phyloP scores from a whole-genome alignment of 2,797 vertebrate genomes.

The Antennarius maculatus region DNA sequence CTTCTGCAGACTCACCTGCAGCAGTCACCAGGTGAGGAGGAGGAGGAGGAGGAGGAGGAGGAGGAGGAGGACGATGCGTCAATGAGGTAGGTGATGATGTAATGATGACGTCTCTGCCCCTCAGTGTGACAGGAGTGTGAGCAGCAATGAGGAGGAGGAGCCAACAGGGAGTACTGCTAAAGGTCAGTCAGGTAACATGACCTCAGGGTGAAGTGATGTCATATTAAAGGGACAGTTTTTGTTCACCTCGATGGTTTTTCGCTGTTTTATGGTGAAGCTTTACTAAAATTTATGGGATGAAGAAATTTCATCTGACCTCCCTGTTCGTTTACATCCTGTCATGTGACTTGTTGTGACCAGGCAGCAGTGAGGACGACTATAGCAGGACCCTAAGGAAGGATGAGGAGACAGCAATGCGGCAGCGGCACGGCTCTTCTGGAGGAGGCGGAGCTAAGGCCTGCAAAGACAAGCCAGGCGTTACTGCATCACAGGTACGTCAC shows the following conservation, averaged over 20 bases:
- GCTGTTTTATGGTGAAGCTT: too few species aligned
- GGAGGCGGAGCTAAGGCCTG: constrained; percentile 11
- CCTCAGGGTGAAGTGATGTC: background rate
- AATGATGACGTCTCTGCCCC: constrained; percentile 11
- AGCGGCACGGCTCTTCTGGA: constrained; percentile 6
- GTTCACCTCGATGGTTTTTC: too few species aligned
- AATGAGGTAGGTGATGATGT: background rate
- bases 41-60: background rate
- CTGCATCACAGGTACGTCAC: constrained; percentile 60
- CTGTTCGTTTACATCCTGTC: background rate
- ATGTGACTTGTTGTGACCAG: constrained; percentile 26
- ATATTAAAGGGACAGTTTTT: too few species aligned
- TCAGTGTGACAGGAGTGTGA: constrained; percentile 55
- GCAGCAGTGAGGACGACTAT: constrained; percentile 62
- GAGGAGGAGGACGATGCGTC: background rate
- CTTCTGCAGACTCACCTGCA: constrained; percentile 75
- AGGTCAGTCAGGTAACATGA: constrained; percentile 38
- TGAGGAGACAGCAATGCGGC: constrained; percentile 21
- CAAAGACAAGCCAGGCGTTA: constrained; percentile 4
- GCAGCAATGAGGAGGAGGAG: constrained; percentile 60
- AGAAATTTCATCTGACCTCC: too few species aligned
- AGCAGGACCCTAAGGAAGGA: constrained; percentile 64
- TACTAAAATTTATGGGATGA: too few species aligned
- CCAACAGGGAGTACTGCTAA: background rate
- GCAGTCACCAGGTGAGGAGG: constrained; percentile 50